Conservation (phyloP, 1,140 invertebrate genomes). For the Halesus radiatus region DNA sequence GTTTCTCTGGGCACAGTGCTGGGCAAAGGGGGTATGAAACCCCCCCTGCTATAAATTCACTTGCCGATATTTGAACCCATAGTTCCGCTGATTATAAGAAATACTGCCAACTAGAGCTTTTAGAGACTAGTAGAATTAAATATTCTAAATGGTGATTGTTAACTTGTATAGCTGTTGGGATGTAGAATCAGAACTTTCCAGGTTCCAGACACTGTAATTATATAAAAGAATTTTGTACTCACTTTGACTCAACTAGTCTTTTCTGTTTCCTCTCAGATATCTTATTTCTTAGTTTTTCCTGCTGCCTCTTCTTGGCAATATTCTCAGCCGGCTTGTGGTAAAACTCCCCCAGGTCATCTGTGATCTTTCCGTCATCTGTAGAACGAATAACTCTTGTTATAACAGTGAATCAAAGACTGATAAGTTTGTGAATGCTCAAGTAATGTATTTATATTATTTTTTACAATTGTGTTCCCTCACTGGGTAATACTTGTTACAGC, state of each 20-base stretch:
- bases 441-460: too few species aligned
- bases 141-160: too few species aligned
- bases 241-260: slow-evolving; percentile 83
- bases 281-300: slow-evolving; percentile 88
- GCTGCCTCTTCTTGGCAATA: slow-evolving; percentile 79
- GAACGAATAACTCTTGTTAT: background rate
- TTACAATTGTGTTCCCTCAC: background rate
- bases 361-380: slow-evolving; percentile 71
- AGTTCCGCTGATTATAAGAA: too few species aligned
- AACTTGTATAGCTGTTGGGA: too few species aligned
- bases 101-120: too few species aligned
- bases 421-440: too few species aligned
- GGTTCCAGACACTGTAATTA: too few species aligned
- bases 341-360: slow-evolving; percentile 90
- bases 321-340: slow-evolving; percentile 94
- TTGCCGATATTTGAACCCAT: too few species aligned
- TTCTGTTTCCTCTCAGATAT: slow-evolving; percentile 84
- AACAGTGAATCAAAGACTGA: too few species aligned
- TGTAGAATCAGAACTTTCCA: too few species aligned
- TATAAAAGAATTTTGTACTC: slow-evolving; percentile 22
- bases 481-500: slow-evolving; percentile 34
- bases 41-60: too few species aligned
- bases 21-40: background rate
- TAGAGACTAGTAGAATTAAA: too few species aligned
- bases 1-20: background rate